A percentile compares a stretch with the other conserved stretches of the same genome.
Evolutionary conservation across 2,888 invertebrate genomes (phyloP).

Genomic region (Dryobotodes eremita): DNA sequence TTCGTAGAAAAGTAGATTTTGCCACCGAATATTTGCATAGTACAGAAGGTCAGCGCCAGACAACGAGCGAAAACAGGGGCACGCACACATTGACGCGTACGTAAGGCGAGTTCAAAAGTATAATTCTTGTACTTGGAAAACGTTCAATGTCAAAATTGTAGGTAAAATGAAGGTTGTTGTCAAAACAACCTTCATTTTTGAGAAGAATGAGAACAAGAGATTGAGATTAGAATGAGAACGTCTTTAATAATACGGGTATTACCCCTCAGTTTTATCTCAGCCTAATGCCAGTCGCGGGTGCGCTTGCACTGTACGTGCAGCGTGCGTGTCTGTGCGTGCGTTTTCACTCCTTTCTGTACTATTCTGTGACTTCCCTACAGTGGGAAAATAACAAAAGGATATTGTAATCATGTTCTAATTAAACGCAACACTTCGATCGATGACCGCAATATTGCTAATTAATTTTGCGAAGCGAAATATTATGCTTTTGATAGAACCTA

Average conservation of each 20-base stretch:
- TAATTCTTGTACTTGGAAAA: background rate
- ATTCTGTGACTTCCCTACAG: background rate
- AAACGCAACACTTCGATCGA: background rate
- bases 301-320: background rate
- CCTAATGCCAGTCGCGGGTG: background rate
- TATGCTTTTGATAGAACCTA: no score
- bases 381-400: background rate
- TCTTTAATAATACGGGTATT: background rate
- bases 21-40: background rate
- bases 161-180: background rate
- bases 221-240: background rate
- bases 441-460: background rate
- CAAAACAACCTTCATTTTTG: no score
- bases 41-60: background rate
- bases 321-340: background rate
- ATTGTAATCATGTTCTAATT: conserved; percentile 6
- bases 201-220: no score
- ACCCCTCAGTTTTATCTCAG: background rate
- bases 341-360: background rate
- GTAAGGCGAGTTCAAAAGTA: background rate
- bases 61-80: no score
- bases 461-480: background rate
- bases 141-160: background rate
- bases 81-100: no score
- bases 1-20: background rate